Evolutionary conservation across 2,888 invertebrate genomes (phyloP).

Genomic region (Tanaodytes sp.): DNA sequence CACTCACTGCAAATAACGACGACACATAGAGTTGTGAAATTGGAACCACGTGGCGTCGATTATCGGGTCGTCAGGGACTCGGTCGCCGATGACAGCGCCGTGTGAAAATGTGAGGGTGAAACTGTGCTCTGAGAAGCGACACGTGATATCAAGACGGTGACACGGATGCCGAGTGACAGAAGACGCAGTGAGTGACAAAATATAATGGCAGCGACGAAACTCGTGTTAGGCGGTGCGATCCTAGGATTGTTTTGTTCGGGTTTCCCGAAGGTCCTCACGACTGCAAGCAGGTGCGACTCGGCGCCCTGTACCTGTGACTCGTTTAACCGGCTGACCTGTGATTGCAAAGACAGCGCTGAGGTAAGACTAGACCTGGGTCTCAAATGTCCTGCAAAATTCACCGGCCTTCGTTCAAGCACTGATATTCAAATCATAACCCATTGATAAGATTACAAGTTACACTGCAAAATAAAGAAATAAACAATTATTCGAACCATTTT

Average conservation of each 20-base stretch:
- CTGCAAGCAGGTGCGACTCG: conserved; percentile 73
- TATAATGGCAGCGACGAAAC: conserved; percentile 67
- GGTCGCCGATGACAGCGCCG: conserved; percentile 43
- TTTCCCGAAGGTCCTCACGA: conserved; percentile 58
- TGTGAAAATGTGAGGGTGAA: conserved; percentile 57
- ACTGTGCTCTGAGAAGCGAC: conserved; percentile 26
- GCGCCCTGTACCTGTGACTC: conserved; percentile 77
- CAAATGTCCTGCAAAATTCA: no score
- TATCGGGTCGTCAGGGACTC: conserved; percentile 9
- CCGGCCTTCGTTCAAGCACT: no score
- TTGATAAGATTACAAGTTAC: no score
- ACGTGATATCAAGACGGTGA: conserved; percentile 37
- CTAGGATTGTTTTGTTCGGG: conserved; percentile 68
- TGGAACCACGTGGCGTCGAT: conserved; percentile 6
- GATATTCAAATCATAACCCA: no score
- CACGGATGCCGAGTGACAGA: conserved; percentile 36
- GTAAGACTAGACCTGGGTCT: conserved; percentile 65
- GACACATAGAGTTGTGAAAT: not conserved
- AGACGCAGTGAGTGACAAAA: conserved; percentile 34
- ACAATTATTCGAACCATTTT: no score
- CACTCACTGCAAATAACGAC: conserved; percentile 2
- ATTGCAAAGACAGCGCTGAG: conserved; percentile 74
- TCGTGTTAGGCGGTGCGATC: conserved; percentile 66
- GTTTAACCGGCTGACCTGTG: conserved; percentile 76
- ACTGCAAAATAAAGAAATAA: no score